A percentile compares a stretch with the other conserved stretches of the same genome.
These are phyloP conservation scores for Rhizomys pruinosus DNA, from an alignment of 2,113 vertebrate species.

Conservation along the genomic window DNA sequence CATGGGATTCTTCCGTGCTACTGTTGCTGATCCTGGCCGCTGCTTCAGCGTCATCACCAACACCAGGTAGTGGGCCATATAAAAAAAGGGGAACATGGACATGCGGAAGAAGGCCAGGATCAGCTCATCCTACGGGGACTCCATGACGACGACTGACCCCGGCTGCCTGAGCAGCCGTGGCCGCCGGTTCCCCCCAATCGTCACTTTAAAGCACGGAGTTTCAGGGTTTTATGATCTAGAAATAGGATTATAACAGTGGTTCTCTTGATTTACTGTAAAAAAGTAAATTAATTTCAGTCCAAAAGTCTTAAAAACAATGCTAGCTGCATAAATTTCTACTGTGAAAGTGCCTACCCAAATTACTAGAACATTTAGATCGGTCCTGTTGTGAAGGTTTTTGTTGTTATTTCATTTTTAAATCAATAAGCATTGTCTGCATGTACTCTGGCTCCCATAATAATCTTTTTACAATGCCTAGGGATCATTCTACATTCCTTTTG, in stretches of 20 bases:
- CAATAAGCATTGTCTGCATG: neutral
- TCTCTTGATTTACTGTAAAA: neutral
- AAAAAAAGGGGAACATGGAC: conserved; percentile 96
- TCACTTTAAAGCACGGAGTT: neutral
- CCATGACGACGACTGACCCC: conserved; percentile 75
- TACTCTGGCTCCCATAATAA: neutral
- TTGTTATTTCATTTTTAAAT: conserved; percentile 18
- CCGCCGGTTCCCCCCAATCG: neutral
- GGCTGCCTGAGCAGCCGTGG: neutral
- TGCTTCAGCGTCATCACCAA: conserved; percentile 92
- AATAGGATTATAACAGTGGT: neutral
- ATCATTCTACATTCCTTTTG: neutral
- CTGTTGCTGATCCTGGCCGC: too few relatives aligned
- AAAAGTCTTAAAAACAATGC: neutral
- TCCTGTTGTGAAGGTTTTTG: neutral
- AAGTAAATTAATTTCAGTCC: neutral
- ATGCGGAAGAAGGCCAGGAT: conserved; percentile 89
- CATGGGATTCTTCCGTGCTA: too few relatives aligned
- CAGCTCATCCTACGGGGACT: conserved; percentile 84
- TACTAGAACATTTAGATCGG: neutral
- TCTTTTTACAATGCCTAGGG: neutral
- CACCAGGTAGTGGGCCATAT: conserved; percentile 94
- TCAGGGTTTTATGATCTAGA: neutral
- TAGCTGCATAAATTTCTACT: neutral
- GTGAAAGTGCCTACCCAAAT: neutral